Conservation (phyloP, 2,888 invertebrate genomes). For the Artemia sp. region DNA sequence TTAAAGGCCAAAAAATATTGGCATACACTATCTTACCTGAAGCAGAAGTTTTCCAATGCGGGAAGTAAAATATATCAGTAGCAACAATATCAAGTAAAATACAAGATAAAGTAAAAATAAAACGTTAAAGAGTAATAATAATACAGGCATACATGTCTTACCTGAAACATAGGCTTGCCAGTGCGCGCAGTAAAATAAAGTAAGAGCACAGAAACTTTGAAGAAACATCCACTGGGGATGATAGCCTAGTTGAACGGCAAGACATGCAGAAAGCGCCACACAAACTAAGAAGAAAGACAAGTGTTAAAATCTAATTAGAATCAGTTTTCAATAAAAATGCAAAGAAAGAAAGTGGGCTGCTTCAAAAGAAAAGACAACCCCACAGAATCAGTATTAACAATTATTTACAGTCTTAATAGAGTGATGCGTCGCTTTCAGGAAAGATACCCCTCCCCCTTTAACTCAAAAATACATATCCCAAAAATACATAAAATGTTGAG, state of each 20-base stretch:
- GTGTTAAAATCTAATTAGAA: background rate
- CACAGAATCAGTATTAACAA: too few relatives aligned
- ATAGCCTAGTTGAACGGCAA: slow-evolving; percentile 76
- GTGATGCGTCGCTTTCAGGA: background rate
- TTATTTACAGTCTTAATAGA: background rate
- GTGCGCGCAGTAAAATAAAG: slow-evolving; percentile 94
- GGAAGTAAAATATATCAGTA: too few relatives aligned
- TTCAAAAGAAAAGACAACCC: background rate
- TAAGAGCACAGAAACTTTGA: slow-evolving; percentile 82
- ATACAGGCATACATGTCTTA: slow-evolving; percentile 26
- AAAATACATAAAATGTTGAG: too few relatives aligned
- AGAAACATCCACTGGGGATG: slow-evolving; percentile 89
- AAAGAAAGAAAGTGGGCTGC: background rate
- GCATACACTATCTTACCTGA: too few relatives aligned
- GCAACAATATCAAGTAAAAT: too few relatives aligned
- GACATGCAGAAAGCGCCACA: slow-evolving; percentile 87
- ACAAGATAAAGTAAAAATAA: too few relatives aligned
- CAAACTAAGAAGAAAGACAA: slow-evolving; percentile 48
- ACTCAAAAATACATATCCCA: too few relatives aligned
- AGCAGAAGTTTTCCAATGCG: too few relatives aligned
- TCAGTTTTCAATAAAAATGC: background rate
- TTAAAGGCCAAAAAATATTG: too few relatives aligned
- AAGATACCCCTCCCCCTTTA: too few relatives aligned
- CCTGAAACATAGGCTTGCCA: slow-evolving; percentile 99
- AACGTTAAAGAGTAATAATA: too few relatives aligned